Evolutionary conservation across 2,113 vertebrate genomes (phyloP).

Genomic region (Planiliza haematocheilus): DNA sequence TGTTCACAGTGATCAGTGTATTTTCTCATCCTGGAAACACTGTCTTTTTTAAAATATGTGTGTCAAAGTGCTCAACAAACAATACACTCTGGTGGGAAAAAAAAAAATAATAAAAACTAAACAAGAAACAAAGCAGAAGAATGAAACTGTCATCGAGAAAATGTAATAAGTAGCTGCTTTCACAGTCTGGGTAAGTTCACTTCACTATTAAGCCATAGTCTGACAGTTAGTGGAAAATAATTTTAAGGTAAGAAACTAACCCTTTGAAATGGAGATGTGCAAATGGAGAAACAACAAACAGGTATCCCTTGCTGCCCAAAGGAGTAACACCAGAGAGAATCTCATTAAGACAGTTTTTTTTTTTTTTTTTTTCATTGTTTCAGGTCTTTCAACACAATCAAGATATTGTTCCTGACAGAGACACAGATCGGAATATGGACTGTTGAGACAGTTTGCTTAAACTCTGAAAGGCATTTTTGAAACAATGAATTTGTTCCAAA

Average conservation of each 20-base stretch:
- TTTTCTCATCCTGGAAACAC: too few relatives aligned
- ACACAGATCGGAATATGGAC: constrained; percentile 1
- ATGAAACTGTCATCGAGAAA: too few relatives aligned
- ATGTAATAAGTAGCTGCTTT: too few relatives aligned
- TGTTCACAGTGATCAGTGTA: too few relatives aligned
- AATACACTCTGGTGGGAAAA: too few relatives aligned
- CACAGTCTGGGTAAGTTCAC: background rate
- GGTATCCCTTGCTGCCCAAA: constrained; percentile 3
- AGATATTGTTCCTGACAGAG: constrained; percentile 34
- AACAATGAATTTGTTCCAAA: constrained; percentile 43
- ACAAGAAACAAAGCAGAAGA: too few relatives aligned
- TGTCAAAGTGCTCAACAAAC: too few relatives aligned
- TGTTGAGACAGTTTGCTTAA: background rate
- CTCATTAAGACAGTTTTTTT: too few relatives aligned
- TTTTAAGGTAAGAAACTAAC: constrained; percentile 1
- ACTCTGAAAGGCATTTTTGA: constrained; percentile 37
- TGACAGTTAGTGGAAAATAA: constrained; percentile 1
- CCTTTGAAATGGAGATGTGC: constrained; percentile 37
- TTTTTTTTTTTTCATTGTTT: background rate
- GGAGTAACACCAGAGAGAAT: constrained; percentile 36
- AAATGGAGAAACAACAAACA: constrained; percentile 28
- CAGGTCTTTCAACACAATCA: constrained; percentile 20
- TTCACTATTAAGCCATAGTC: background rate
- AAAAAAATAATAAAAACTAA: too few relatives aligned
- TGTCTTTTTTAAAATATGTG: too few relatives aligned